phyloP scores from a whole-genome alignment of 2,888 invertebrate species.

The Holacanthella duospinosa region DNA sequence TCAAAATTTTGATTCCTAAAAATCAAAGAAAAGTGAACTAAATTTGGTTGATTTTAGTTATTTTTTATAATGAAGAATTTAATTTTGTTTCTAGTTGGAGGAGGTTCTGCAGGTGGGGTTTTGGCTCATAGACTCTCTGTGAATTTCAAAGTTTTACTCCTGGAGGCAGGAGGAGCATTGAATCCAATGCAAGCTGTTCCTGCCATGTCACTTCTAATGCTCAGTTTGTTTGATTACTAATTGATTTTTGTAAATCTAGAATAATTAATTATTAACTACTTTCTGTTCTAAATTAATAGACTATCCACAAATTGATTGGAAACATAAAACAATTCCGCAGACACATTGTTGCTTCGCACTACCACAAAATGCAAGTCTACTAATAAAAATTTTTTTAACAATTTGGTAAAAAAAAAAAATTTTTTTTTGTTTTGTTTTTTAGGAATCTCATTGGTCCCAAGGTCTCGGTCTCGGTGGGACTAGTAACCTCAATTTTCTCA shows the following conservation, averaged over 20 bases:
- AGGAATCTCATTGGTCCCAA: constrained; percentile 32
- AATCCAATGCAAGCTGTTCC: constrained; percentile 30
- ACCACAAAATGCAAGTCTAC: constrained; percentile 10
- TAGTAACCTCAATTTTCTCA: constrained; percentile 27
- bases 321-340: constrained; percentile 20
- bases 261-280: too few relatives aligned
- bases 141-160: constrained; percentile 20
- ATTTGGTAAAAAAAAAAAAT: too few relatives aligned
- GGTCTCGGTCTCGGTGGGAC: constrained; percentile 29
- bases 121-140: constrained; percentile 16
- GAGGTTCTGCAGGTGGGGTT: constrained; percentile 22
- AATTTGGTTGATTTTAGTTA: too few relatives aligned
- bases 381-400: background rate
- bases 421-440: background rate
- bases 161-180: constrained; percentile 27
- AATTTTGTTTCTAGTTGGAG: constrained; percentile 9
- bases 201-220: constrained; percentile 27
- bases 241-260: too few relatives aligned
- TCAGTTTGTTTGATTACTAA: constrained; percentile 13
- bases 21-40: too few relatives aligned
- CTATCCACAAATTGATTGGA: constrained; percentile 26
- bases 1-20: background rate
- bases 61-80: background rate
- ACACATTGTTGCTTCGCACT: constrained; percentile 17
- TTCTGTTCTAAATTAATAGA: constrained; percentile 8